Conservation (phyloP, 1,140 invertebrate species). For the Maconellicoccus hirsutus region DNA sequence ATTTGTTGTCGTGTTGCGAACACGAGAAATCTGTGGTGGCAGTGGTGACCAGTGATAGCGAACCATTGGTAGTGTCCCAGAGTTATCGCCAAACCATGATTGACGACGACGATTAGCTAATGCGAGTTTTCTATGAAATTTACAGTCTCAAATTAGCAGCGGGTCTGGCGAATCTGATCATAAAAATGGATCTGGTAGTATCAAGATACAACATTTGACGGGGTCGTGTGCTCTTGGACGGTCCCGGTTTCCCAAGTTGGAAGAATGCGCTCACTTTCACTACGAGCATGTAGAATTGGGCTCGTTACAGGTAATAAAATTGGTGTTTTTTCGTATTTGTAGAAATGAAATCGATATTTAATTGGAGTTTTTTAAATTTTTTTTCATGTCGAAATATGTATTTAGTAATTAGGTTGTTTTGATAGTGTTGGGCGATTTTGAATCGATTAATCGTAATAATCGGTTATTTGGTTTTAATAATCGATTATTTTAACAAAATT, state of each 20-base stretch:
- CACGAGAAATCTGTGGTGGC: background rate
- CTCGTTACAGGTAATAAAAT: slow-evolving; percentile 48
- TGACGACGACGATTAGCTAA: background rate
- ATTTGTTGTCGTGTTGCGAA: slow-evolving; percentile 12
- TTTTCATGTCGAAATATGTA: slow-evolving; percentile 34
- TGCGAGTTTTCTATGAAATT: background rate
- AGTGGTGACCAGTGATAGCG: background rate
- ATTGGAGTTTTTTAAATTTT: background rate
- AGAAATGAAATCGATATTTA: background rate
- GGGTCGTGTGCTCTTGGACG: background rate
- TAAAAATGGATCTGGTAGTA: background rate
- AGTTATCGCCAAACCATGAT: background rate
- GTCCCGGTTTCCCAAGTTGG: slow-evolving; percentile 73
- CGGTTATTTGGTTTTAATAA: too few relatives aligned
- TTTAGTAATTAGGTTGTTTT: too few relatives aligned
- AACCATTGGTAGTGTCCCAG: background rate
- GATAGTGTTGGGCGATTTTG: too few relatives aligned
- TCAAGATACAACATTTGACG: slow-evolving; percentile 8
- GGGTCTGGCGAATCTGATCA: background rate
- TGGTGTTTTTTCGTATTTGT: too few relatives aligned
- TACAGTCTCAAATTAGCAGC: slow-evolving; percentile 11
- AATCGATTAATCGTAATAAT: too few relatives aligned
- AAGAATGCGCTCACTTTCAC: slow-evolving; percentile 97
- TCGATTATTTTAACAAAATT: too few relatives aligned
- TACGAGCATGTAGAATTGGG: slow-evolving; percentile 85